These are phyloP conservation scores for Sphenopsis melanotis DNA, from an alignment of 2,797 vertebrate genomes.

Conservation along the genomic window DNA sequence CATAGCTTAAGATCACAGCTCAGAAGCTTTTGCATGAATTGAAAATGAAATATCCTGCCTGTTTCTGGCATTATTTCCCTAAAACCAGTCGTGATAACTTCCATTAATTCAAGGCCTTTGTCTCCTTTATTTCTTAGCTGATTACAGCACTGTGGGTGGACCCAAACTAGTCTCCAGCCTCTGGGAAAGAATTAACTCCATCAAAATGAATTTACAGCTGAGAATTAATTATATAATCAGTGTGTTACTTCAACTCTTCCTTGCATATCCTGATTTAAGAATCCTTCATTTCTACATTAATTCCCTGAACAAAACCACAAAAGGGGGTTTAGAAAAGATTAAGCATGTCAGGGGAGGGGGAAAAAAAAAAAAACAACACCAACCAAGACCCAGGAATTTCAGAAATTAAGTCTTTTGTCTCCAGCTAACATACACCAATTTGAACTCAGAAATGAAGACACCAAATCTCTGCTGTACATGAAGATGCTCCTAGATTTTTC, in stretches of 20 bases:
- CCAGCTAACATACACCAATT: not conserved
- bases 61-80: not conserved
- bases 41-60: not conserved
- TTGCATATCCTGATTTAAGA: constrained; percentile 35
- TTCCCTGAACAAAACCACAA: constrained; percentile 54
- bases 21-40: not conserved
- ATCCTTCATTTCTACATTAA: constrained; percentile 49
- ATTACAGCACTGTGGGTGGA: constrained; percentile 42
- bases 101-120: not conserved
- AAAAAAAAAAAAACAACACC: not conserved
- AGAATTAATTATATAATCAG: constrained; percentile 71
- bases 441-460: not conserved
- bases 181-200: constrained; percentile 69
- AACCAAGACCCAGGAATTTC: not conserved
- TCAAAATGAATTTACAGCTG: constrained; percentile 65
- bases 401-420: constrained; percentile 20
- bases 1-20: not conserved
- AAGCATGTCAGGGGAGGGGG: not conserved
- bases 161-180: constrained; percentile 42
- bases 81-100: not conserved
- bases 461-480: not conserved
- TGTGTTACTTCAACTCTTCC: constrained; percentile 60
- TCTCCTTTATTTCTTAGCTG: not conserved
- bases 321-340: constrained; percentile 38
- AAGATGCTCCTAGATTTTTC: not conserved